Percentiles rank a stretch among this genome's conserved stretches.
Conservation (phyloP, 1,140 invertebrate species). For the Cephus cinctus region DNA sequence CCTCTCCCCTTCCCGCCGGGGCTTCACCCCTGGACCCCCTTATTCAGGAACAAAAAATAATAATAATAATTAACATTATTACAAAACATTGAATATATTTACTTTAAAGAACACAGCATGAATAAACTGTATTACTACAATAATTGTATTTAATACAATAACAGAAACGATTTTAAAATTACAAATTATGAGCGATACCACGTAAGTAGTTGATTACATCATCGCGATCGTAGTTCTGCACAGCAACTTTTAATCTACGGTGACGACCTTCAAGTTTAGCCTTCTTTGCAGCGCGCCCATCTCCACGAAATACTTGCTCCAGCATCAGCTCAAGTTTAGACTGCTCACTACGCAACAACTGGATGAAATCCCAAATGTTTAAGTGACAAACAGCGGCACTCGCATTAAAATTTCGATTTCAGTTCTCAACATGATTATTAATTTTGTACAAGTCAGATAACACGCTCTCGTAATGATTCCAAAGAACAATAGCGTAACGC, state of each 20-base stretch:
- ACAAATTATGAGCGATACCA: neutral
- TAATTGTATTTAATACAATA: neutral
- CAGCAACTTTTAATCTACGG: neutral
- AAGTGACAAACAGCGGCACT: constrained; percentile 3
- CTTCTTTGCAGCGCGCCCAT: neutral
- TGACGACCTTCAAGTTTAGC: constrained; percentile 3
- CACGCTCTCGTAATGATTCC: constrained; percentile 9
- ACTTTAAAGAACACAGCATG: no score
- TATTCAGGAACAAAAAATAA: no score
- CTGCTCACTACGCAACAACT: constrained; percentile 9
- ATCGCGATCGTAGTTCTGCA: neutral
- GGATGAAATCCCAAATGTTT: constrained; percentile 9
- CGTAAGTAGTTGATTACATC: neutral
- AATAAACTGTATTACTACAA: neutral
- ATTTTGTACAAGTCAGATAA: neutral
- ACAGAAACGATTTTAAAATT: neutral
- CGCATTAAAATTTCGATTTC: constrained; percentile 7
- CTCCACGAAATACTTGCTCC: neutral
- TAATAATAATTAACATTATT: no score
- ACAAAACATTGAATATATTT: no score
- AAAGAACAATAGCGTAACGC: constrained; percentile 1
- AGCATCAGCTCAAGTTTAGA: neutral
- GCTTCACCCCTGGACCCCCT: no score
- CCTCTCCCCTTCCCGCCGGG: no score
- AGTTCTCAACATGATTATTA: constrained; percentile 8